These are phyloP conservation scores for Chromoteleia sp. DNA, from an alignment of 2,888 invertebrate genomes.

Conservation along the genomic window DNA sequence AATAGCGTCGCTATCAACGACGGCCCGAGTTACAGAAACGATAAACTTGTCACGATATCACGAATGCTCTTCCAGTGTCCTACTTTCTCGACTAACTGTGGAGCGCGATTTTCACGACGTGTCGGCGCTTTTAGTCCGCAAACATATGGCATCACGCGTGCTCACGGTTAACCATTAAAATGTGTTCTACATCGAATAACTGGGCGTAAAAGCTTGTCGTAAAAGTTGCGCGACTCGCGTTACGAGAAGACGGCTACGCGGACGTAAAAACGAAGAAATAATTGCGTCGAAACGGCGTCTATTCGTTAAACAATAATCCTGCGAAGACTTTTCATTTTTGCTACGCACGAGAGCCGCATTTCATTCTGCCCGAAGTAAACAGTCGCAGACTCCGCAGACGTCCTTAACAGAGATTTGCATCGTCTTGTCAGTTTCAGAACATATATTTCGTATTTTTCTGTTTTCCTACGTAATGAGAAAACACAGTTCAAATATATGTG, in stretches of 20 bases:
- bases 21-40: slow-evolving; percentile 31
- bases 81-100: slow-evolving; percentile 37
- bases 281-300: slow-evolving; percentile 26
- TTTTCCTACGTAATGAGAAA: slow-evolving; percentile 45
- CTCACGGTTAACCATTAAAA: slow-evolving; percentile 38
- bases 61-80: slow-evolving; percentile 44
- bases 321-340: slow-evolving; percentile 26
- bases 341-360: slow-evolving; percentile 42
- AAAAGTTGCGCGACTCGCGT: slow-evolving; percentile 19
- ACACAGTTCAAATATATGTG: slow-evolving; percentile 50
- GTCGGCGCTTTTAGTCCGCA: slow-evolving; percentile 38
- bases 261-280: slow-evolving; percentile 29
- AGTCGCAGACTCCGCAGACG: slow-evolving; percentile 29
- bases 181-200: slow-evolving; percentile 2
- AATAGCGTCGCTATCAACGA: slow-evolving; percentile 51
- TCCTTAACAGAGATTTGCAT: slow-evolving; percentile 56
- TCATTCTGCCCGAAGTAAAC: slow-evolving; percentile 46
- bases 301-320: slow-evolving; percentile 33
- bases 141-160: slow-evolving; percentile 40
- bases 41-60: slow-evolving; percentile 64
- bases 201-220: slow-evolving; percentile 19
- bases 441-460: slow-evolving; percentile 12
- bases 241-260: background rate
- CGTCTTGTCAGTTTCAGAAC: slow-evolving; percentile 58
- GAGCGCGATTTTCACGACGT: slow-evolving; percentile 26